A percentile compares a stretch with the other conserved stretches of the same genome.
These are phyloP conservation scores for Drosophila lacteicornis DNA, from an alignment of 1,140 invertebrate species.

Conservation along the genomic window DNA sequence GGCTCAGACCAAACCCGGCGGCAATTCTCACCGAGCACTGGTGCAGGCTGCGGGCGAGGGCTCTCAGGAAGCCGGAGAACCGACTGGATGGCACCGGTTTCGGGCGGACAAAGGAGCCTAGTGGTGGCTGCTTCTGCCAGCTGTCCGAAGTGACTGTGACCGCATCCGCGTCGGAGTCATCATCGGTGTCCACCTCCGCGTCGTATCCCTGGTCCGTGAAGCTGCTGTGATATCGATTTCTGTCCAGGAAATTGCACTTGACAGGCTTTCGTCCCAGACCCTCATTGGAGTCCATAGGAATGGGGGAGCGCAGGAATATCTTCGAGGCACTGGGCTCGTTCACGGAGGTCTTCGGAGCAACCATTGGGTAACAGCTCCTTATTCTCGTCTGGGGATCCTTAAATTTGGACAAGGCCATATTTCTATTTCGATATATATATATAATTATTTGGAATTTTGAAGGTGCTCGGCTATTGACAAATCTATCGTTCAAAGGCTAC, in stretches of 20 bases:
- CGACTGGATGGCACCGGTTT: not conserved
- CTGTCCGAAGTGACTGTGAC: not conserved
- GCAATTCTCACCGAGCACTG: conserved; percentile 34
- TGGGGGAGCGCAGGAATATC: not conserved
- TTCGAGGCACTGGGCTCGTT: not conserved
- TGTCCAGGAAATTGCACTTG: not conserved
- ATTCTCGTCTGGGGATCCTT: not conserved
- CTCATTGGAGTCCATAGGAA: not conserved
- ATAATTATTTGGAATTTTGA: conserved; percentile 1
- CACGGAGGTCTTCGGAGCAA: not conserved
- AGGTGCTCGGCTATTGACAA: too few relatives aligned
- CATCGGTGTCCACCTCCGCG: conserved; percentile 5
- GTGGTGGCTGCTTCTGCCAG: not conserved
- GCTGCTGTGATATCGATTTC: not conserved
- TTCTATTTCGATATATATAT: not conserved
- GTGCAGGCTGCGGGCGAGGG: conserved; percentile 17
- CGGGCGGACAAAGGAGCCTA: not conserved
- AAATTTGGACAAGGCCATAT: not conserved
- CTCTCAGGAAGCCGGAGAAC: conserved; percentile 12
- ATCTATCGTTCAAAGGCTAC: too few relatives aligned
- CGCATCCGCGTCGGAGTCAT: not conserved
- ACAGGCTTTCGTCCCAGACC: not conserved
- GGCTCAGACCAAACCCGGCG: conserved; percentile 54
- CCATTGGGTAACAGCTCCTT: not conserved
- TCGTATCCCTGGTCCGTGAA: not conserved